Evolutionary conservation across 2,888 invertebrate species (phyloP), one percentile per base, ranked within the genome.

Genomic region (Eulithis prunata): DNA sequence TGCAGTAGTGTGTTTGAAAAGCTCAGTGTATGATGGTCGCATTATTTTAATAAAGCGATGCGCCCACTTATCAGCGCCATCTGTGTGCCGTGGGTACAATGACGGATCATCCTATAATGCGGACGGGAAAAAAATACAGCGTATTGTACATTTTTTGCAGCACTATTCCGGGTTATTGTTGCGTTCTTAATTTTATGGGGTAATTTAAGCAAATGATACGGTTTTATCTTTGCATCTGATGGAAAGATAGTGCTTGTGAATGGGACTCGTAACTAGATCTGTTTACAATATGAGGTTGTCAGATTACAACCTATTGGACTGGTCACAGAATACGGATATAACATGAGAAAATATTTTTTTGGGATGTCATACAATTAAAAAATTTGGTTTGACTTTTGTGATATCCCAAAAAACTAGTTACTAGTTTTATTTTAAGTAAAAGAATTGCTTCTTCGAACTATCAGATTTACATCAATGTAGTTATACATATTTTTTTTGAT

Each of bases 121-220:
- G 87, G 85, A 87, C 81, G 79, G 78, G 79, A 87, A 91, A 91
- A 21, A 91, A 87, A 81, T 78, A 72, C 73, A 64, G 65, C 52
- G 74, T 68, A 79, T 74, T 74, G 72, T 72, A 32, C n/a, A 62
- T 83, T 90, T 90, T 91, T 89, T 89, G 79, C 78, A 71, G 57
- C 79, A 81, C 83, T 84, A 86, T 86, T 85, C 85, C 85, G 81
- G 85, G 80, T 84, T 84, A 89, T 92, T 92, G 91, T 91, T 85
- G 82, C 79, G 79, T 83, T 89, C 86, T 86, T 89, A 88, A 91
- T 91, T 90, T 91, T 86, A 88, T 89, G 86, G 89, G 88, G 88
- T 88, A 90, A 90, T 92, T 92, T 91, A 91, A 88, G 91, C 91
- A 90, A 93, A 91, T 93, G 92, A 92, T 90, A 92, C 85, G 88